Percentiles rank a stretch among this genome's conserved stretches.
Conservation (phyloP, 2,113 vertebrate genomes). For the Caretta caretta region DNA sequence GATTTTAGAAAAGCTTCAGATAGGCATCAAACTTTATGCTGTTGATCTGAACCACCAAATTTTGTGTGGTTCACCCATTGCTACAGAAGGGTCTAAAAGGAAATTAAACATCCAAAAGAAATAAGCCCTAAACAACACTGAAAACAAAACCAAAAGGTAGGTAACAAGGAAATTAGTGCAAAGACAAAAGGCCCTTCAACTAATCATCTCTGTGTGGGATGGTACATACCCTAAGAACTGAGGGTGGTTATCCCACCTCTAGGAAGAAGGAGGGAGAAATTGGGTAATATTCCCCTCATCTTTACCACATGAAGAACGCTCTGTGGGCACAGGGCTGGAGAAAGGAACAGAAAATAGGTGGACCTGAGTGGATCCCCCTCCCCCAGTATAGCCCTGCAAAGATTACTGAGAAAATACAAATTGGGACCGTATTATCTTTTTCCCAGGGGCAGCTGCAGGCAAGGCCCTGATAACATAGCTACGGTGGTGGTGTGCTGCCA, state of each 20-base stretch:
- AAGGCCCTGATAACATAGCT: background rate
- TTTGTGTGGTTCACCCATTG: background rate
- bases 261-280: background rate
- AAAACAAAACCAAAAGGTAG: background rate
- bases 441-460: accelerated
- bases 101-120: background rate
- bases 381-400: background rate
- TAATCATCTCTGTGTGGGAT: background rate
- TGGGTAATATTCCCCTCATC: background rate
- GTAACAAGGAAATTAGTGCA: background rate
- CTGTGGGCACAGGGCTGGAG: background rate
- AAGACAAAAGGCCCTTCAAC: background rate
- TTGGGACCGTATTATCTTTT: background rate
- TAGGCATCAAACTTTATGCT: background rate
- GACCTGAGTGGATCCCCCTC: background rate
- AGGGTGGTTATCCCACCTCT: background rate
- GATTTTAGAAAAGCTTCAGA: background rate
- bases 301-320: background rate
- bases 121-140: background rate
- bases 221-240: background rate
- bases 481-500: background rate
- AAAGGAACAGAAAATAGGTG: background rate
- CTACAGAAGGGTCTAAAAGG: background rate
- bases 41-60: background rate
- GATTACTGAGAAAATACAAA: background rate